Conservation (phyloP, 2,113 vertebrate species). For the Paradoxurus hermaphroditus region DNA sequence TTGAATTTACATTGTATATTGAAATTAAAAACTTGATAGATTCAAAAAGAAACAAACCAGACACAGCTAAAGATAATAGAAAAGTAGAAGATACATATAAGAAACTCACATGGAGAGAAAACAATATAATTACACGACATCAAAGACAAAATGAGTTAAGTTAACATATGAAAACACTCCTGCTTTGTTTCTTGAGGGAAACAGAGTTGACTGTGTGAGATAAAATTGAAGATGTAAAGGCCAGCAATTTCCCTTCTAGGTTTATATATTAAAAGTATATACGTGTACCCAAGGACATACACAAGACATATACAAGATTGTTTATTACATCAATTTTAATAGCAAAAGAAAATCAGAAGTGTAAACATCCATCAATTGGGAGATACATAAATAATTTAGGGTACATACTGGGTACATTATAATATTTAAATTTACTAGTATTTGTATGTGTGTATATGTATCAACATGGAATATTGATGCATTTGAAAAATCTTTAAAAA, state of each 20-base stretch:
- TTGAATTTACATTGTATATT: not conserved
- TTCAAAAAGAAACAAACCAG: not conserved
- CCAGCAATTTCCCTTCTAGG: not conserved
- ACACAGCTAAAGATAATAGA: not conserved
- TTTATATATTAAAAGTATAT: not conserved
- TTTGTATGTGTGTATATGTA: not conserved
- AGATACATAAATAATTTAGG: not conserved
- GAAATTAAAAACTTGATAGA: not conserved
- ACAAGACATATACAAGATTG: not conserved
- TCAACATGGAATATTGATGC: not conserved
- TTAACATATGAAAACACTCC: not conserved
- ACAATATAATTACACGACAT: not conserved
- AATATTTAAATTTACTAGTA: not conserved
- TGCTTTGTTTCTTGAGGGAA: not conserved
- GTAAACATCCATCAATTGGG: not conserved
- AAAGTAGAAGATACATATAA: not conserved
- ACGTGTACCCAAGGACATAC: not conserved
- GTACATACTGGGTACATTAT: not conserved
- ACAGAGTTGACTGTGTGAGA: not conserved
- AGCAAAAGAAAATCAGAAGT: not conserved
- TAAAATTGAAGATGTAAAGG: not conserved
- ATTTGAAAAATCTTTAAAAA: not conserved
- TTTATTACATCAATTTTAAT: not conserved
- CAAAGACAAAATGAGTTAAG: not conserved
- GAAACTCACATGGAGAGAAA: not conserved